A percentile compares a stretch with the other conserved stretches of the same genome.
Conservation (phyloP, 2,888 invertebrate genomes). For the Catonia carolina region DNA sequence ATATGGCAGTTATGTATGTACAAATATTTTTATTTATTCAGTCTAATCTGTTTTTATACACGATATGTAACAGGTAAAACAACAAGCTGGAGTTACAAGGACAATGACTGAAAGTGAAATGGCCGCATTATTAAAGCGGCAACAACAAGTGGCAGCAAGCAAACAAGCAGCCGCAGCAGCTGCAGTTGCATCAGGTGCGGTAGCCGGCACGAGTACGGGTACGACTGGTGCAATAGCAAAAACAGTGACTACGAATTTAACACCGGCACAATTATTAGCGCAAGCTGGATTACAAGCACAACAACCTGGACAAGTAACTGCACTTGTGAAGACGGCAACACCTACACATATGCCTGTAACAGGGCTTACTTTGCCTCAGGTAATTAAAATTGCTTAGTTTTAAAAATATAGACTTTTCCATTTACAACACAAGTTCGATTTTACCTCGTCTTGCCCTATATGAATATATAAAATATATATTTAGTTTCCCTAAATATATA, state of each 20-base stretch:
- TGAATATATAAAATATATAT: no score
- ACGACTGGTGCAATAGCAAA: slow-evolving; percentile 35
- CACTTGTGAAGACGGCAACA: slow-evolving; percentile 56
- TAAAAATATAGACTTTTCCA: no score
- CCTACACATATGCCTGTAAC: slow-evolving; percentile 43
- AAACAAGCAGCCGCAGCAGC: slow-evolving; percentile 39
- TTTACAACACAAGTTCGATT: no score
- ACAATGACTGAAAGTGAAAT: slow-evolving; percentile 54
- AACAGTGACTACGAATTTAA: slow-evolving; percentile 41
- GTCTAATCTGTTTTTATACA: no score
- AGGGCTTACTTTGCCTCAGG: slow-evolving; percentile 46
- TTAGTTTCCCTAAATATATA: no score
- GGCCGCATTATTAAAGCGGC: slow-evolving; percentile 52
- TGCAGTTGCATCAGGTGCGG: slow-evolving; percentile 39
- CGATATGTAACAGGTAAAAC: slow-evolving; percentile 28
- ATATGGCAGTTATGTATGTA: no score
- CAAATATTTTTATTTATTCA: no score
- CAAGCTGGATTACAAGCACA: slow-evolving; percentile 47
- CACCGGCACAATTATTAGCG: slow-evolving; percentile 49
- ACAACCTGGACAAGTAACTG: slow-evolving; percentile 47
- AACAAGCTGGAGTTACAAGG: slow-evolving; percentile 30
- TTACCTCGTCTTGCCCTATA: no score
- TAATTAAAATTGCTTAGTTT: no score
- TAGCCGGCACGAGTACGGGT: slow-evolving; percentile 43
- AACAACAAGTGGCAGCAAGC: slow-evolving; percentile 41